These are phyloP conservation scores for Acipenser ruthenus DNA, from an alignment of 2,797 vertebrate genomes.

Conservation along the genomic window DNA sequence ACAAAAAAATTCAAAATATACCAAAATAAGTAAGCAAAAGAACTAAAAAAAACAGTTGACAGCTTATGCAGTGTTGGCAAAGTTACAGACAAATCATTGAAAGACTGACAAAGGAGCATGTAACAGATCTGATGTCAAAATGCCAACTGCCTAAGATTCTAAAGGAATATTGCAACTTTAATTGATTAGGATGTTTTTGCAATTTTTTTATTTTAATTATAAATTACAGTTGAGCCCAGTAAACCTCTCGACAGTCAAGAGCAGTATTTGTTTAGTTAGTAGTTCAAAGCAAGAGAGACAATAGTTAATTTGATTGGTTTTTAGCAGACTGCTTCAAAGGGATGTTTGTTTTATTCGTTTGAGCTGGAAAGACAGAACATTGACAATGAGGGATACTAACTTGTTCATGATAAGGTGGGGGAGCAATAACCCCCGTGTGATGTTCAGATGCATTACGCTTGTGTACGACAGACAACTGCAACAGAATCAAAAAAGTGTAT, in stretches of 20 bases:
- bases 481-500: constrained; percentile 29
- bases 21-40: neutral
- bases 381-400: constrained; percentile 41
- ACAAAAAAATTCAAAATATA: neutral
- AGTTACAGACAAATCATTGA: constrained; percentile 8
- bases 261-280: neutral
- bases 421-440: constrained; percentile 39
- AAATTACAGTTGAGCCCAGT: neutral
- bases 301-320: constrained; percentile 17
- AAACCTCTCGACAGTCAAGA: neutral
- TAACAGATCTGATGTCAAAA: too few species aligned
- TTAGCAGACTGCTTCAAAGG: neutral
- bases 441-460: constrained; percentile 43
- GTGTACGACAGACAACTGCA: constrained; percentile 49
- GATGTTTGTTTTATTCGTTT: constrained; percentile 12
- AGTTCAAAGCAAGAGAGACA: constrained; percentile 17
- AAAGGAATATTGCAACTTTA: neutral
- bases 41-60: neutral
- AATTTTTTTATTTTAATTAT: neutral
- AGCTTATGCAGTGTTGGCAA: constrained; percentile 22
- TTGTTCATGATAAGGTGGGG: constrained; percentile 39
- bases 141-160: too few species aligned
- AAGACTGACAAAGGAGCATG: neutral
- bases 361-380: constrained; percentile 6
- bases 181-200: neutral